A percentile compares a stretch with the other conserved stretches of the same genome.
Evolutionary conservation across 1,140 invertebrate genomes (phyloP).

Genomic region (Lepidurus couesii): DNA sequence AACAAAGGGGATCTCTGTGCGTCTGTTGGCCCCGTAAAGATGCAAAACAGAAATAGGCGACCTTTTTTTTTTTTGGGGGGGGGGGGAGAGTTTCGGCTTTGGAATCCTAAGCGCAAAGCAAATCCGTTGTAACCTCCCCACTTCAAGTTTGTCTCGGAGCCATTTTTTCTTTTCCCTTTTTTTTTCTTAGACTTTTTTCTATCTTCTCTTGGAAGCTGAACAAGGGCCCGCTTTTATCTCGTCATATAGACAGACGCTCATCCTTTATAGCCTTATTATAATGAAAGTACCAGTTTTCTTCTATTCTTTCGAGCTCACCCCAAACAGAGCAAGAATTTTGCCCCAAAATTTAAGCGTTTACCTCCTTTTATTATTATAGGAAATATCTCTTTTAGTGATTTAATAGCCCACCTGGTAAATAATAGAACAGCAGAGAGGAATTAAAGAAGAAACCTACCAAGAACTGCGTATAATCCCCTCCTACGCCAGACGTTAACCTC

Average conservation of each 20-base stretch:
- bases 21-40: too few species aligned
- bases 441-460: background rate
- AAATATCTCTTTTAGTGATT: background rate
- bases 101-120: background rate
- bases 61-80: background rate
- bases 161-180: background rate
- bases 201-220: background rate
- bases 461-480: too few species aligned
- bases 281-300: conserved; percentile 12
- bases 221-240: conserved; percentile 2
- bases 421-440: background rate
- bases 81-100: background rate
- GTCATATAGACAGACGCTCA: conserved; percentile 14
- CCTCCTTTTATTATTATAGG: background rate
- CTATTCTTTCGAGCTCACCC: background rate
- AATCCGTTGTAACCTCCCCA: conserved; percentile 4
- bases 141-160: background rate
- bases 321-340: background rate
- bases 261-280: conserved; percentile 20
- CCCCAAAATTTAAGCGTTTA: background rate
- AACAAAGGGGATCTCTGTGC: too few species aligned
- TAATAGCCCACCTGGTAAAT: background rate
- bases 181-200: background rate
- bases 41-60: background rate
- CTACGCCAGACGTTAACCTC: too few species aligned